Evolutionary conservation across 2,888 invertebrate genomes (phyloP).

Genomic region (Cheilosia variabilis): DNA sequence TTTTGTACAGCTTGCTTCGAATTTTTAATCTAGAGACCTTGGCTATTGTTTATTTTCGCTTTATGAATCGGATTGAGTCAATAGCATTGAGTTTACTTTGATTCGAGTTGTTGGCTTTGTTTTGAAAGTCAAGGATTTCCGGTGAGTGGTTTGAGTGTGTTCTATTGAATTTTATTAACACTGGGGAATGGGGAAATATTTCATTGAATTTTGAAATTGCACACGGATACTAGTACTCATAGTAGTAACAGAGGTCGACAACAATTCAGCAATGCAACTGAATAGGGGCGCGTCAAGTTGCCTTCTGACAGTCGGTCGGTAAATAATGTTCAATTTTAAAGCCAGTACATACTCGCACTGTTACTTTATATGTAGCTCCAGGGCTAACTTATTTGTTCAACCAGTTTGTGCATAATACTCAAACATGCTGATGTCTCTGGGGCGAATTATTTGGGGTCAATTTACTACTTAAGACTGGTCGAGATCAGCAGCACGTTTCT

Average conservation of each 20-base stretch:
- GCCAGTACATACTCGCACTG: neutral
- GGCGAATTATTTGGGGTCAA: too few species aligned
- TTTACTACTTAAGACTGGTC: too few species aligned
- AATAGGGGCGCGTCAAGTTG: constrained; percentile 54
- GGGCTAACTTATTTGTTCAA: constrained; percentile 17
- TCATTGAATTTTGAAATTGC: constrained; percentile 23
- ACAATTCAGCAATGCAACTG: constrained; percentile 37
- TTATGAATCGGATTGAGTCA: constrained; percentile 41
- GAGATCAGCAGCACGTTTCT: too few species aligned
- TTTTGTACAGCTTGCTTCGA: neutral
- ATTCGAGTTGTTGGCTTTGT: constrained; percentile 29
- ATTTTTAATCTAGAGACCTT: constrained; percentile 21
- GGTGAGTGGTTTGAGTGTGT: constrained; percentile 31
- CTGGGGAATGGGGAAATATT: constrained; percentile 22
- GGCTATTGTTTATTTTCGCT: constrained; percentile 17
- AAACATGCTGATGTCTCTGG: too few species aligned
- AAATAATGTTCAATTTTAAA: constrained; percentile 8
- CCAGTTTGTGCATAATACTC: neutral
- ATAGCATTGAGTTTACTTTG: constrained; percentile 19
- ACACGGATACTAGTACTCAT: neutral
- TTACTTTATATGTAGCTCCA: neutral
- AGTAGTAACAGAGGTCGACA: constrained; percentile 32
- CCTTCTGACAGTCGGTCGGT: neutral
- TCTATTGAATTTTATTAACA: constrained; percentile 16
- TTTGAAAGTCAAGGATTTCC: constrained; percentile 61